phyloP scores from a whole-genome alignment of 2,113 vertebrate genomes.

The Rallus limicola region DNA sequence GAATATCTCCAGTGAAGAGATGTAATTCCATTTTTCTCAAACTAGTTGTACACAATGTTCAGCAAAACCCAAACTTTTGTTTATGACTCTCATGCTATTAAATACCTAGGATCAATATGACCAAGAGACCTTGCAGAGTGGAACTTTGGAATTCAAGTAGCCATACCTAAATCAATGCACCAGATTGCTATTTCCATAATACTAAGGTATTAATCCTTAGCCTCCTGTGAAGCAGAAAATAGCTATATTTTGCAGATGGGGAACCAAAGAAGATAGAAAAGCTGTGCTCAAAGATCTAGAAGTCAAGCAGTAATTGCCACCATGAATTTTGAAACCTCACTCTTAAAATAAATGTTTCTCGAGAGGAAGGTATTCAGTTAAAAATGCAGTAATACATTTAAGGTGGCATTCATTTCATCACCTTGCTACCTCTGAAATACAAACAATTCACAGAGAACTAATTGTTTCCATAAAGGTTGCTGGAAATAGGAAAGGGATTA shows the following conservation, averaged over 20 bases:
- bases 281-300: background rate
- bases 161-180: background rate
- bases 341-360: background rate
- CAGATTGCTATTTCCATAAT: background rate
- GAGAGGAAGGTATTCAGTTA: background rate
- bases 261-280: slow-evolving; percentile 14
- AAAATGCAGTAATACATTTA: background rate
- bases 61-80: background rate
- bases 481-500: background rate
- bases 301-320: background rate
- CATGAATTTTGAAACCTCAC: background rate
- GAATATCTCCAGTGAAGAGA: too few relatives aligned
- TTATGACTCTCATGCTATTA: background rate
- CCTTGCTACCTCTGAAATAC: background rate
- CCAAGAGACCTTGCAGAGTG: background rate
- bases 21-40: background rate
- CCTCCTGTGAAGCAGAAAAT: slow-evolving; percentile 41
- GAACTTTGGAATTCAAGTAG: slow-evolving; percentile 26
- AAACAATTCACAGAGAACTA: background rate
- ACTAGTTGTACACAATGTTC: background rate
- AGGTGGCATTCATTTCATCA: background rate
- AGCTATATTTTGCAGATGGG: slow-evolving; percentile 14
- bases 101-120: background rate
- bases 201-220: slow-evolving; percentile 4
- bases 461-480: background rate